Base-by-base conservation (phyloP, 2,888 invertebrate genomes). In the Eupithecia inturbata region DNA sequence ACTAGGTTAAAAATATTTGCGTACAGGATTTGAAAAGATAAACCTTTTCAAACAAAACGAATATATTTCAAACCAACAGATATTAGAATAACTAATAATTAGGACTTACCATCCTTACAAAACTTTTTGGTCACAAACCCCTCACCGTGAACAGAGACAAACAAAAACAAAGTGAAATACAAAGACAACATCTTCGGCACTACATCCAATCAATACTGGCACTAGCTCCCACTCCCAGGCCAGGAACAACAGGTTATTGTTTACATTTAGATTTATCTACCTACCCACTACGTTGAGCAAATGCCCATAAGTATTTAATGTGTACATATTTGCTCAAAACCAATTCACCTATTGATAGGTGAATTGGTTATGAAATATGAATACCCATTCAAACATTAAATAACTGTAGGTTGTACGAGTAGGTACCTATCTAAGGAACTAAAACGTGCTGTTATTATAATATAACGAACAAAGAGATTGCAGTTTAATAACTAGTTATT, bases 61-160 rank as follows among this genome's bases (percentile, higher is more conserved):
- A 12, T 39, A 39, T 39, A n/a, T 19, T n/a, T 49, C n/a, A 22
- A 9, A 49, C 10, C 49, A 49, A 3, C 49, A n/a, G 22, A 53
- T 4, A 53, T 22, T 45, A 16, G 0, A 26, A 57, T 57, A 26
- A 10, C 53, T 53, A 57, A 26, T 26, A 57, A 26, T 4, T 26
- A 36, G 1, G 9, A 81, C 90, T 87, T 75, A 91, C 92, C 90
- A 74, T 87, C 85, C 73, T 80, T 86, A 73, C 92, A 92, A 16
- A 84, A 80, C 75, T 91, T 92, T 70, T 86, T 91, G 3, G 82
- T 85, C 0, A 92, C 84, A 74, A 81, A 86, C 57, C 89, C 87
- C 0, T 81, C 78, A 0, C 77, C 80, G 63, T 67, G 68, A 68
- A 83, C 64, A 73, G 66, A 49, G 83, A 77, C 28, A 80, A 74